A percentile compares a stretch with the other conserved stretches of the same genome.
Conservation (phyloP, 2,888 invertebrate species). For the Heteropelma amictum region DNA sequence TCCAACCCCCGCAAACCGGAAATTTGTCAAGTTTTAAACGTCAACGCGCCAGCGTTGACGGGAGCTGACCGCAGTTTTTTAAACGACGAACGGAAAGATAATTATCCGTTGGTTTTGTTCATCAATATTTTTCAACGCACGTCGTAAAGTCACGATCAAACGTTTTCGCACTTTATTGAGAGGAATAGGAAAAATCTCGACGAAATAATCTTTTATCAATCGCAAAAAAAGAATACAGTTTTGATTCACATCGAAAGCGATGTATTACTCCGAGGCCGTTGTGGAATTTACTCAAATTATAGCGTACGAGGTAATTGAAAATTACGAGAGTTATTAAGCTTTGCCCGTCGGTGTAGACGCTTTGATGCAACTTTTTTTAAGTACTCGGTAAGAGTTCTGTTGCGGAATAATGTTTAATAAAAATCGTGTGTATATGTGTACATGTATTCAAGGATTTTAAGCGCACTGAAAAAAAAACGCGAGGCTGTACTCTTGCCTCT, state of each 20-base stretch:
- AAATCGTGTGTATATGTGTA: neutral
- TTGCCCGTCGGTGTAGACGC: no score
- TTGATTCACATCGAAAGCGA: no score
- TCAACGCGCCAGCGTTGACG: slow-evolving; percentile 11
- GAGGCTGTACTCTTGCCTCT: slow-evolving; percentile 12
- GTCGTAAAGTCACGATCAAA: no score
- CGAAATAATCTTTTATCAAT: no score
- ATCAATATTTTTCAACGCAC: no score
- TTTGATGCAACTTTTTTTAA: neutral
- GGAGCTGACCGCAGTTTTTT: slow-evolving; percentile 15
- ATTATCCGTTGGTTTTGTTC: neutral
- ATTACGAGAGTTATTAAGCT: no score
- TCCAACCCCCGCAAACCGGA: slow-evolving; percentile 15
- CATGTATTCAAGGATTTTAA: neutral
- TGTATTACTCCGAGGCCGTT: no score
- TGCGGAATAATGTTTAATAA: neutral
- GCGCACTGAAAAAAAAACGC: slow-evolving; percentile 8
- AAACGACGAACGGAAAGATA: neutral
- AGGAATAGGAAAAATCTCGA: no score
- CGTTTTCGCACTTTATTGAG: no score
- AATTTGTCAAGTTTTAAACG: slow-evolving; percentile 50
- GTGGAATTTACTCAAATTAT: no score
- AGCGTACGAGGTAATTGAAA: no score
- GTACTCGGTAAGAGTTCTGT: neutral
- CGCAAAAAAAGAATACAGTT: no score